Conservation (phyloP, 1,140 invertebrate genomes). For the Drosophila cardini region DNA sequence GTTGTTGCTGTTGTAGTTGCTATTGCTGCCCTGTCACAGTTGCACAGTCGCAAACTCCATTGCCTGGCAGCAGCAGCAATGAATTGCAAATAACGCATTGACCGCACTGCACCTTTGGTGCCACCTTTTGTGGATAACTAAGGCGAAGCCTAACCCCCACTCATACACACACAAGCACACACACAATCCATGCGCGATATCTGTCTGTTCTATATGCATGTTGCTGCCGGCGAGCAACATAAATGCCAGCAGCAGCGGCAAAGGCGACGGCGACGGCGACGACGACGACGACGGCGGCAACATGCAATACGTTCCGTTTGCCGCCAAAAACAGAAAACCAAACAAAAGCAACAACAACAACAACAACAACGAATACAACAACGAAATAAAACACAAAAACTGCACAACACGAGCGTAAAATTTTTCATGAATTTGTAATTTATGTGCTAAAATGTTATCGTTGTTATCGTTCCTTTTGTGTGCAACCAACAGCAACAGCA, state of each 20-base stretch:
- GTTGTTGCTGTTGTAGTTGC: background rate
- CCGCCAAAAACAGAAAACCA: conserved; percentile 76
- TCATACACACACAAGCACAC: background rate
- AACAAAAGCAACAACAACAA: conserved; percentile 53
- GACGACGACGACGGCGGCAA: conserved; percentile 45
- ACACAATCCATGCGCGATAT: conserved; percentile 54
- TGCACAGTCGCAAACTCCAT: conserved; percentile 54
- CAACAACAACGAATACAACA: conserved; percentile 40
- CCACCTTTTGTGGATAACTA: conserved; percentile 75
- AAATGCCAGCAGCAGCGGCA: conserved; percentile 67
- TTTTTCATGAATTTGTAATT: conserved; percentile 82
- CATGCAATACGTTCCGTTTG: conserved; percentile 78
- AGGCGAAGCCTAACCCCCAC: conserved; percentile 58
- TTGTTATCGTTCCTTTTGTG: conserved; percentile 78
- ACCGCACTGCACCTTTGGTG: conserved; percentile 79
- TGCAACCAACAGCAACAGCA: conserved; percentile 34
- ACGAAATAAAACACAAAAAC: conserved; percentile 52
- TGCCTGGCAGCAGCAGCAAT: conserved; percentile 61
- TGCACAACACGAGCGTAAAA: conserved; percentile 77
- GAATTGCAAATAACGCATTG: conserved; percentile 82
- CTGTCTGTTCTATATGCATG: conserved; percentile 58
- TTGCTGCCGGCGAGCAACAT: conserved; percentile 58
- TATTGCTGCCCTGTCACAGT: conserved; percentile 31
- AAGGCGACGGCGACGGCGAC: conserved; percentile 31
- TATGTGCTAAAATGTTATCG: conserved; percentile 82